Conservation (phyloP, 1,140 invertebrate species). For the Apocrypta bakeri region DNA sequence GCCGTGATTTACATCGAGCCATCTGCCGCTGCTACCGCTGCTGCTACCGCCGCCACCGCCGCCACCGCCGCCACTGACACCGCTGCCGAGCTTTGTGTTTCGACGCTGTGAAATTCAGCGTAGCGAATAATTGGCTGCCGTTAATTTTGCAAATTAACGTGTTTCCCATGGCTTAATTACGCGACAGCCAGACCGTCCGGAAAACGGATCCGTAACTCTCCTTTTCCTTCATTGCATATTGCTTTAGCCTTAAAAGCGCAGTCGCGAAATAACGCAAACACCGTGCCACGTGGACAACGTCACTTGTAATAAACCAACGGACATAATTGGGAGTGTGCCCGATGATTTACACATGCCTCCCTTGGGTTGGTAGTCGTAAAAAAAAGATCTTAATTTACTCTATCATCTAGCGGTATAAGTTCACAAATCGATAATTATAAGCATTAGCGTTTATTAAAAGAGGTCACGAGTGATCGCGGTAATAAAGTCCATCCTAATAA, state of each 20-base stretch:
- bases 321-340: no score
- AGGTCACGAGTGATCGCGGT: neutral
- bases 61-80: constrained; percentile 29
- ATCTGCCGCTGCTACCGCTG: constrained; percentile 33
- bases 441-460: constrained; percentile 27
- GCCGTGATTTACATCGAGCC: constrained; percentile 53
- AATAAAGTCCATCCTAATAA: neutral
- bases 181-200: neutral
- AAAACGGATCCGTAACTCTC: constrained; percentile 19
- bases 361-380: constrained; percentile 17
- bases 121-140: constrained; percentile 61
- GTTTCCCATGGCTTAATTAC: constrained; percentile 49
- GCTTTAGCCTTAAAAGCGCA: no score
- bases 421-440: constrained; percentile 7
- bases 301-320: neutral
- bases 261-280: no score
- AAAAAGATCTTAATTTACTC: constrained; percentile 3
- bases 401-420: neutral
- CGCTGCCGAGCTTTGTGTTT: constrained; percentile 47
- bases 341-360: no score
- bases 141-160: constrained; percentile 64
- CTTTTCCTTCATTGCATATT: no score
- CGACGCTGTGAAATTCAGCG: constrained; percentile 53
- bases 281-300: no score
- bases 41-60: neutral